Conservation (phyloP, 2,113 vertebrate species). For the Oryzias javanicus region DNA sequence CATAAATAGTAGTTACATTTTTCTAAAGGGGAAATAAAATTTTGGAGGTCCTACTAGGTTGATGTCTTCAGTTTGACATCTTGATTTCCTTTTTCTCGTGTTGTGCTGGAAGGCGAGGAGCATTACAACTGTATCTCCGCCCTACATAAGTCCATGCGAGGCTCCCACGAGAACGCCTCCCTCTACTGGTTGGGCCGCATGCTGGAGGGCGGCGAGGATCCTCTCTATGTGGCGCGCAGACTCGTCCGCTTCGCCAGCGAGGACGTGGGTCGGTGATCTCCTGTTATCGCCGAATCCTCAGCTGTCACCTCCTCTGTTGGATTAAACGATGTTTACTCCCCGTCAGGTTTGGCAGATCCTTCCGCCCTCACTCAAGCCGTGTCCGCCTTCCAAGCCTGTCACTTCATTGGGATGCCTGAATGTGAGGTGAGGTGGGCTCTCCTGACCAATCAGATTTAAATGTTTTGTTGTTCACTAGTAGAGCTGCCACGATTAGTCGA, state of each 20-base stretch:
- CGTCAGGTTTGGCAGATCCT: slow-evolving; percentile 89
- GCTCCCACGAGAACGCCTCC: slow-evolving; percentile 89
- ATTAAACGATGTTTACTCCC: slow-evolving; percentile 1
- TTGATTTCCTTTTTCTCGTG: background rate
- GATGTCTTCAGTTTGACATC: too few relatives aligned
- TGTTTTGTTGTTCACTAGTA: background rate
- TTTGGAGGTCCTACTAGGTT: too few relatives aligned
- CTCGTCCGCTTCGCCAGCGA: slow-evolving; percentile 96
- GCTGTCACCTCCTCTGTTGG: background rate
- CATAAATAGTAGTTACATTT: too few relatives aligned
- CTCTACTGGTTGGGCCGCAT: slow-evolving; percentile 98
- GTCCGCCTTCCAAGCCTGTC: slow-evolving; percentile 93
- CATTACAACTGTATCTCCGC: slow-evolving; percentile 98
- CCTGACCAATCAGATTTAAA: background rate
- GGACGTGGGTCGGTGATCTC: slow-evolving; percentile 86
- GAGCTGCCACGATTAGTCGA: too few relatives aligned
- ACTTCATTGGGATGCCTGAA: slow-evolving; percentile 98
- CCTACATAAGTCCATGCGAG: slow-evolving; percentile 95
- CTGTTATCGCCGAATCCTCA: background rate
- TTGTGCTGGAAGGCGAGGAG: slow-evolving; percentile 84
- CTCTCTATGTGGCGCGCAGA: slow-evolving; percentile 91
- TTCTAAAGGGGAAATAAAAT: too few relatives aligned
- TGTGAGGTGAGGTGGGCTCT: slow-evolving; percentile 93
- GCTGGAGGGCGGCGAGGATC: slow-evolving; percentile 96
- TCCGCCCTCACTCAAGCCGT: slow-evolving; percentile 90